Evolutionary conservation across 2,888 invertebrate species (phyloP).

Genomic region (Horisme vitalbata): DNA sequence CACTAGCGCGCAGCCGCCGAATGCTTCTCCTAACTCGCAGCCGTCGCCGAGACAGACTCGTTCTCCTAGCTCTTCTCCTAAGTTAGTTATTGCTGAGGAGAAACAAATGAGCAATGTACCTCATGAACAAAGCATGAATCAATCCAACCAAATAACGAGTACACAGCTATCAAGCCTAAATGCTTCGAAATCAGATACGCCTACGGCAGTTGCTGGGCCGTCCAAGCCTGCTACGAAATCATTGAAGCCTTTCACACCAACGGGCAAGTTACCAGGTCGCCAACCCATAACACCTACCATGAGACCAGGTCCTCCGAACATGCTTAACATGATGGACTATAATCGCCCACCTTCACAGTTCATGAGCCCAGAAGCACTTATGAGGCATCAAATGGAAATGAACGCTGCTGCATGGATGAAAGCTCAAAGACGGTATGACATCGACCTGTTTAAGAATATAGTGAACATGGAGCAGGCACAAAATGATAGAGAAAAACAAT

Average conservation of each 20-base stretch:
- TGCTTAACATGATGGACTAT: slow-evolving; percentile 58
- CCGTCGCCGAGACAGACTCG: slow-evolving; percentile 74
- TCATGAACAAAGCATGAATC: slow-evolving; percentile 60
- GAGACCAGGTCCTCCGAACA: slow-evolving; percentile 48
- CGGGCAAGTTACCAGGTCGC: slow-evolving; percentile 57
- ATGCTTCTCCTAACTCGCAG: slow-evolving; percentile 55
- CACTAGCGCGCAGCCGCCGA: no score
- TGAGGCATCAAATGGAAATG: slow-evolving; percentile 71
- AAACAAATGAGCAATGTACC: slow-evolving; percentile 59
- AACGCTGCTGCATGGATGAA: slow-evolving; percentile 68
- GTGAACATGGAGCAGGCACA: slow-evolving; percentile 64
- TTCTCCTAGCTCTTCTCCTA: slow-evolving; percentile 80
- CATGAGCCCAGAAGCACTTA: slow-evolving; percentile 55
- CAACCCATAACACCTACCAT: slow-evolving; percentile 58
- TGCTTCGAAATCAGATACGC: slow-evolving; percentile 55
- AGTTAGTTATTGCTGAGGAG: slow-evolving; percentile 77
- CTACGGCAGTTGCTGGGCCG: slow-evolving; percentile 60
- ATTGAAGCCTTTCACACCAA: slow-evolving; percentile 53
- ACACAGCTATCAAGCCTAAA: slow-evolving; percentile 61
- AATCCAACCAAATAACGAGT: slow-evolving; percentile 71
- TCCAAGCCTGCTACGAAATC: slow-evolving; percentile 63
- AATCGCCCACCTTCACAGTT: slow-evolving; percentile 53
- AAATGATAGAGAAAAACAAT: slow-evolving; percentile 65
- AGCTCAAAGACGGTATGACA: slow-evolving; percentile 66
- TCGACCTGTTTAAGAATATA: slow-evolving; percentile 70